Evolutionary conservation across 2,797 vertebrate genomes (phyloP).

Genomic region (Bradypus variegatus): DNA sequence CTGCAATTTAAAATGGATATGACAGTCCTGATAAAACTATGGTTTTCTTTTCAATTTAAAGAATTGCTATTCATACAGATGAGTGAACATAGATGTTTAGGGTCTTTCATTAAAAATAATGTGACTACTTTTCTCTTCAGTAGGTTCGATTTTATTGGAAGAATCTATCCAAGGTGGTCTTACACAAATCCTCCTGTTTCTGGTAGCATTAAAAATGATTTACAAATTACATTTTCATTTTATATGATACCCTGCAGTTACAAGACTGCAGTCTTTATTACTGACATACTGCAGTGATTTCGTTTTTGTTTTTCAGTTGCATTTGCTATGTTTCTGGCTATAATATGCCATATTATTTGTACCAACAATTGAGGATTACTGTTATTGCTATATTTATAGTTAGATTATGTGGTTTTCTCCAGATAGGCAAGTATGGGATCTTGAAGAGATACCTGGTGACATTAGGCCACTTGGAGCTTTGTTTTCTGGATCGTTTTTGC

Average conservation of each 20-base stretch:
- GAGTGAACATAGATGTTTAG: constrained; percentile 27
- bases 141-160: constrained; percentile 53
- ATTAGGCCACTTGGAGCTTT: not conserved
- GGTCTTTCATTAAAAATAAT: constrained; percentile 51
- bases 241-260: constrained; percentile 60
- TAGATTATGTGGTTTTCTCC: not conserved
- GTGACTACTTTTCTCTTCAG: constrained; percentile 48
- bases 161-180: constrained; percentile 53
- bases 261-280: constrained; percentile 47
- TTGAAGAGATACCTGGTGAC: not conserved
- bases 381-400: not conserved
- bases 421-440: not conserved
- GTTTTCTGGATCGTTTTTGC: not conserved
- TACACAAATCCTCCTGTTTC: constrained; percentile 39
- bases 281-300: not conserved
- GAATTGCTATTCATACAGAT: constrained; percentile 29
- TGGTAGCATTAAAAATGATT: constrained; percentile 66
- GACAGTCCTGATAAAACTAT: not conserved
- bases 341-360: not conserved
- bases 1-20: not conserved
- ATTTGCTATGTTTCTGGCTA: not conserved
- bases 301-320: not conserved
- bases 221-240: constrained; percentile 59
- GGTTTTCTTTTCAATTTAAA: constrained; percentile 30
- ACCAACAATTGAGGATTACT: constrained; percentile 15